Conservation (phyloP, 2,113 vertebrate species). For the Podilymbus podiceps region DNA sequence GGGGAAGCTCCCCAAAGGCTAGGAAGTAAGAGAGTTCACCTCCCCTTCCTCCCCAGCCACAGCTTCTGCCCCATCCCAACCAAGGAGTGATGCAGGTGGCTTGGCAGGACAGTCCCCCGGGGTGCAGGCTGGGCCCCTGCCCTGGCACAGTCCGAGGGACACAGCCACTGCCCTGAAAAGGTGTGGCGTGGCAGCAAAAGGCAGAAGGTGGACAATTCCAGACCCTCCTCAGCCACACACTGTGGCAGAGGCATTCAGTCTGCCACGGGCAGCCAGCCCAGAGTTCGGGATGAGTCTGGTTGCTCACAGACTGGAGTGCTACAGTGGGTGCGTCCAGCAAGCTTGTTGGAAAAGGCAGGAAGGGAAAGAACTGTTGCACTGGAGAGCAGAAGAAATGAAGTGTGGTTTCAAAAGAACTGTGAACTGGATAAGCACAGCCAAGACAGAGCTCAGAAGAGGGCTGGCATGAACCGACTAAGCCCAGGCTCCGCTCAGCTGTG, state of each 20-base stretch:
- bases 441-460: background rate
- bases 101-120: background rate
- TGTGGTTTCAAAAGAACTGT: background rate
- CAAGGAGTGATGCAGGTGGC: background rate
- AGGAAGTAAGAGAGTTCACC: background rate
- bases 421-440: background rate
- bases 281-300: background rate
- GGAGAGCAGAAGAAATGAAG: background rate
- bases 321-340: background rate
- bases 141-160: background rate
- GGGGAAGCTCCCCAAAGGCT: background rate
- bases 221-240: accelerated
- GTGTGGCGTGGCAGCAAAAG: background rate
- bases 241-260: background rate
- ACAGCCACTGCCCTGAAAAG: background rate
- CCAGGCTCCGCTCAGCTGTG: background rate
- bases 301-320: background rate
- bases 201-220: background rate
- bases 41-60: background rate
- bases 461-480: accelerated
- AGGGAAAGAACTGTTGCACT: background rate
- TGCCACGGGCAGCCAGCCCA: background rate
- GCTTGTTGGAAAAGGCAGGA: background rate
- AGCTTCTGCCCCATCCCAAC: background rate
- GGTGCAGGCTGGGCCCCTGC: background rate